Evolutionary conservation across 1,140 invertebrate species (phyloP), one percentile per base, ranked within the genome.

Genomic region (Psix sp.): DNA sequence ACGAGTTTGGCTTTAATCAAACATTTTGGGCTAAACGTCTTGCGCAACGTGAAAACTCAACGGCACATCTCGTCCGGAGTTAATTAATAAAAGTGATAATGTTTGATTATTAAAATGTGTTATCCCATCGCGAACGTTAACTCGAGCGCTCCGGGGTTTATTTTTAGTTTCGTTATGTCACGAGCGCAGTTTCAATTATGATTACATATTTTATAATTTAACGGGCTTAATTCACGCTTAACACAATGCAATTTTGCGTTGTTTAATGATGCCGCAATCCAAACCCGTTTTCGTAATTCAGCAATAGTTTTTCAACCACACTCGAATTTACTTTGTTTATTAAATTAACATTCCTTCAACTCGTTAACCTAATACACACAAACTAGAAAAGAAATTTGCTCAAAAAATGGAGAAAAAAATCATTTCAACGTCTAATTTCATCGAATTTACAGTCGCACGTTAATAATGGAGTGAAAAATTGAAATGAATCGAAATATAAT

Each of bases 81-180:
- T 51, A 59, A 52, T 68, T 48, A 51, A 59, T 40, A 45, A 52
- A 59, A 45, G 31, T 20, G 52, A 68, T 68, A 59, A 68, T 29
- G 7, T 51, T 48, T 16, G 45, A 45, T 36, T 39, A 62, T 62
- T 46, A 52, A 60, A 70, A 45, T 52, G 39, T 60, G 52, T 68
- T 46, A 38, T 59, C 56, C 36, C 13, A 40, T 43, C 43, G 43
- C 10, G 33, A 49, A 11, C 26, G 24, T 42, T 40, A 57, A 49
- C 43, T 35, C 48, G 26, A 29, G 36, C 63, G 3, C 3, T 0
- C 7, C 17, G 35, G 7, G 0, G 45, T 68, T 60, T 60, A 70
- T 70, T 60, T 70, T 54, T 70, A 60, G 56, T 46, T 40, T 20
- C 66, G 48, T 70, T 70, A 70, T 70, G 66, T 70, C 66, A 70